These are phyloP conservation scores for Tetramorium alpestre DNA, from an alignment of 1,140 invertebrate species.

Conservation along the genomic window DNA sequence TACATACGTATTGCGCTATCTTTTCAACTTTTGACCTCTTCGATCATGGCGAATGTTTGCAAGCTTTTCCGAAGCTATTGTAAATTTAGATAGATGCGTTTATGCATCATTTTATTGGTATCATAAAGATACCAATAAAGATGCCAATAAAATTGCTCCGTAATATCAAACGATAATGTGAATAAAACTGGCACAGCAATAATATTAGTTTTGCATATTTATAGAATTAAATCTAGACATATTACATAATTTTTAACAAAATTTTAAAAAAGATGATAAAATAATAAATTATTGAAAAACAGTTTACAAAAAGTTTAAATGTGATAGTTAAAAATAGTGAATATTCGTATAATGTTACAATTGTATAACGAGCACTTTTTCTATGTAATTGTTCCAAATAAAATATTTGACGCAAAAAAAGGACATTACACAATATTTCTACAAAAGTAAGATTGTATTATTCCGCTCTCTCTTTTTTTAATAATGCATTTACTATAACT, in stretches of 20 bases:
- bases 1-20: constrained; percentile 10
- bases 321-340: neutral
- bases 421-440: neutral
- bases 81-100: neutral
- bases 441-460: neutral
- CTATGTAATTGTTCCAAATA: neutral
- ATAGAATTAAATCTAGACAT: neutral
- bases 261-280: neutral
- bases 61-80: constrained; percentile 24
- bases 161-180: neutral
- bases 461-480: neutral
- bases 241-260: neutral
- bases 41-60: neutral
- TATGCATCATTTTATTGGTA: constrained; percentile 3
- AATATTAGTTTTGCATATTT: neutral
- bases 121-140: neutral
- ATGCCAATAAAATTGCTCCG: neutral
- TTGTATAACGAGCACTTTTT: neutral
- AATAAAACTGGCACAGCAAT: neutral
- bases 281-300: neutral
- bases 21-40: constrained; percentile 43
- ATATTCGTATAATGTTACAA: neutral
- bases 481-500: neutral
- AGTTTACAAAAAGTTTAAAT: neutral
- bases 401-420: neutral